Evolutionary conservation across 2,888 invertebrate species (phyloP).

Genomic region (Thecocarcelia acutangulata): DNA sequence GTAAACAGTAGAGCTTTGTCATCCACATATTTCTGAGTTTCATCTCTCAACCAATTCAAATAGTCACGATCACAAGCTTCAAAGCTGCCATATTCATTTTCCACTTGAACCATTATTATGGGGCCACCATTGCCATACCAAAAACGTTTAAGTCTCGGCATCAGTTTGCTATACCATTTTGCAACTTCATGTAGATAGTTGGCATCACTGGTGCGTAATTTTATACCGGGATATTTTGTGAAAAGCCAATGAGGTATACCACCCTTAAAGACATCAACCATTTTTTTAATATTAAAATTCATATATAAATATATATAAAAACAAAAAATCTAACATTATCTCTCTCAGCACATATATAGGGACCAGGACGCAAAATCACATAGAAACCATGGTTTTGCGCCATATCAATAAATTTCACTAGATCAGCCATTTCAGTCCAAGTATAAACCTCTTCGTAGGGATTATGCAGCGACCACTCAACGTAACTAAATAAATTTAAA

Average conservation of each 20-base stretch:
- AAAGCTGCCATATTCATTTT: conserved; percentile 96
- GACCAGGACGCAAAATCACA: conserved; percentile 93
- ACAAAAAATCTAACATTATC: conserved; percentile 84
- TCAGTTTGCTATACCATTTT: conserved; percentile 83
- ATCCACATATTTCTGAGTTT: conserved; percentile 81
- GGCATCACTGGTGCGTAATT: conserved; percentile 85
- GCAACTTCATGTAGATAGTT: conserved; percentile 83
- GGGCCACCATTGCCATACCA: conserved; percentile 89
- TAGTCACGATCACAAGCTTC: conserved; percentile 87
- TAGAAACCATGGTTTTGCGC: conserved; percentile 90
- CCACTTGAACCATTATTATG: conserved; percentile 91
- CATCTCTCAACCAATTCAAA: conserved; percentile 85
- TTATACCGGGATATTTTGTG: conserved; percentile 83
- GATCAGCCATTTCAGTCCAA: conserved; percentile 86
- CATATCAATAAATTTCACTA: conserved; percentile 86
- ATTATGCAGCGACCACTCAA: conserved; percentile 95
- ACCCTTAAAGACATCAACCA: conserved; percentile 83
- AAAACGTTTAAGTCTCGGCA: conserved; percentile 82
- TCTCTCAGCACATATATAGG: conserved; percentile 95
- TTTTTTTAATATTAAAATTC: neutral
- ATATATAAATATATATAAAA: no score
- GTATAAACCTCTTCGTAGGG: conserved; percentile 86
- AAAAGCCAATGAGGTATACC: conserved; percentile 90
- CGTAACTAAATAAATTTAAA: no score
- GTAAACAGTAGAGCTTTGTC: conserved; percentile 87